These are phyloP conservation scores for Gnathonemus echidnorhynchus DNA, from an alignment of 2,113 vertebrate genomes.

Conservation along the genomic window DNA sequence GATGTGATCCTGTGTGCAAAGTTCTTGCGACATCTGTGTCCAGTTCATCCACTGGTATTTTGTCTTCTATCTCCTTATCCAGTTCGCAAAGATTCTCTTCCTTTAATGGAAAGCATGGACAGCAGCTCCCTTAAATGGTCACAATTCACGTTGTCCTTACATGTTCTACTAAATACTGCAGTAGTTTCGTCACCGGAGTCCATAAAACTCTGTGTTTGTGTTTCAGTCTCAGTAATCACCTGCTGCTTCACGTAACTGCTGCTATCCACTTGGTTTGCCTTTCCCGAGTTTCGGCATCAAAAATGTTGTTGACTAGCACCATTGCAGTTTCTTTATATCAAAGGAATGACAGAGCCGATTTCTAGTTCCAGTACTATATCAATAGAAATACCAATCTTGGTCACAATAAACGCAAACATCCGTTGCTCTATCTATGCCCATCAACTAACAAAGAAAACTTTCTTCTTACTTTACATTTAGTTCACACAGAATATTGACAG, in stretches of 20 bases:
- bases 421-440: neutral
- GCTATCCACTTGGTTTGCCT: neutral
- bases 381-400: neutral
- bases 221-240: neutral
- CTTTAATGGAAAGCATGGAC: neutral
- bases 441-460: neutral
- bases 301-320: neutral
- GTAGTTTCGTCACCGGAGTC: neutral
- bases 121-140: neutral
- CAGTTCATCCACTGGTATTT: neutral
- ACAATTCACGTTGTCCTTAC: neutral
- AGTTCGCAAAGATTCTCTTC: neutral
- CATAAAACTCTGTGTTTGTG: neutral
- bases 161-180: neutral
- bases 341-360: neutral
- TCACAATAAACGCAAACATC: neutral
- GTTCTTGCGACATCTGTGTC: neutral
- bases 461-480: too few relatives aligned
- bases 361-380: neutral
- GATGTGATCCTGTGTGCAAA: neutral
- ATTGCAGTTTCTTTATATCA: neutral
- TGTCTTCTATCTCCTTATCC: neutral
- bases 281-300: neutral
- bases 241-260: neutral
- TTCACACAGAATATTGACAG: neutral